Base-by-base conservation (phyloP, 2,113 vertebrate genomes). In the Gavia stellata region DNA sequence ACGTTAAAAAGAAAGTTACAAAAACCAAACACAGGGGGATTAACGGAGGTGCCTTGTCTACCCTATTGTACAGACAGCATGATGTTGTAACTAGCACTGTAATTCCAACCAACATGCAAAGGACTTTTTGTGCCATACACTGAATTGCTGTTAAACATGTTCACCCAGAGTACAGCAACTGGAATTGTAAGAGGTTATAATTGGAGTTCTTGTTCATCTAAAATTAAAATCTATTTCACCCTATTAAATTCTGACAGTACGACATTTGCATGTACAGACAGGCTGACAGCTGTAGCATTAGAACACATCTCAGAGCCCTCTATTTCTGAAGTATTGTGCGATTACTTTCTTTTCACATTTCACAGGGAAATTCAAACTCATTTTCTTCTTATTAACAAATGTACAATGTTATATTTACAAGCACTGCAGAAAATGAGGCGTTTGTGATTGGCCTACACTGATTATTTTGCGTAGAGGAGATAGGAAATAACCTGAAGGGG, bases 211-310 rank as follows among this genome's bases (percentile, higher is more conserved):
- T 90, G 75, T 94, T 95, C 66, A 94, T 65, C 65, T 77, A 81
- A 81, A 96, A 93, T 53, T 78, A 97, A 96, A 96, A 94, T 28
- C 50, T 70, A 86, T 81, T 91, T 88, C 47, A 86, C 47, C 26
- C 42, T 40, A 34, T 81, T 95, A 94, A 94, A 86, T 89, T 89
- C 84, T 88, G 89, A 96, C 89, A 94, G 81, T 20, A 21, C 1
- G 8, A 47, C 45, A 72, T 77, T 40, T 89, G 55, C 50, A 70
- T 5, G 44, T 74, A 53, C 52, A 79, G 83, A 67, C 44, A 94
- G 24, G 71, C 58, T 18, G 50, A 88, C 72, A 96, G 84, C 53
- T 75, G 68, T 18, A 61, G 29, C 40, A 28, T 55, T 53, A 86
- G 65, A 83, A 44, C 38, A 53, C 40, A 61, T 53, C 81, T 92